Evolutionary conservation across 2,888 invertebrate species (phyloP), one percentile per base, ranked within the genome.

Genomic region (Pseudococcus jackbeardsleyi): DNA sequence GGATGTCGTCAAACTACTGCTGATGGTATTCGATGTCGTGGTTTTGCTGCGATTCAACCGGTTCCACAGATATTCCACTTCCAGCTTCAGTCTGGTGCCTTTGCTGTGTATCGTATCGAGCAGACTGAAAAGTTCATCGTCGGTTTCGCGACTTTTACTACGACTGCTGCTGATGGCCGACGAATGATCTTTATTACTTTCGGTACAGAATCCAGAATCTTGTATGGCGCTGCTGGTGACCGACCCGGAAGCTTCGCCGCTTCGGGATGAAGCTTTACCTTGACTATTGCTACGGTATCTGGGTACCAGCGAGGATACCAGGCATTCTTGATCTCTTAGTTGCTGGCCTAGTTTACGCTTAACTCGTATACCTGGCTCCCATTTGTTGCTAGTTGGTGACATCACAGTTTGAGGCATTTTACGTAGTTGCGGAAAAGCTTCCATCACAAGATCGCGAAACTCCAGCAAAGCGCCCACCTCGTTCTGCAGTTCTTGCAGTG

Each of bases 401-500:
- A 50, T 54, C 17, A 68, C 59, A 22, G 85, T 26, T 33, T 85
- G 85, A 91, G 95, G 95, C 95, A 96, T 94, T 93, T 96, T 97
- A 91, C 95, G 95, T 92, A 97, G 94, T 93, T 96, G 96, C 91
- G 97, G 97, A 93, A 97, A 96, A 91, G 96, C 96, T 94, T 96
- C 96, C 94, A 97, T 96, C 94, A 97, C 97, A 94, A 96, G 95
- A 93, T 97, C 96, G 93, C 97, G 95, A 92, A 97, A 97, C 93
- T 97, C 96, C 92, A 97, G 94, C 91, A 97, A 93, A 91, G 96
- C 96, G 90, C 96, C 96, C 93, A 97, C 97, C 93, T 97, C 97
- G 95, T 96, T 96, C 94, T 97, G 97, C 92, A 97, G 94, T 93
- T 97, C 97, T 94, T 97, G 96, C 92, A 97, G 93, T 90, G 95